A percentile compares a stretch with the other conserved stretches of the same genome.
Conservation (phyloP, 2,888 invertebrate genomes). For the Diarsia mendica region DNA sequence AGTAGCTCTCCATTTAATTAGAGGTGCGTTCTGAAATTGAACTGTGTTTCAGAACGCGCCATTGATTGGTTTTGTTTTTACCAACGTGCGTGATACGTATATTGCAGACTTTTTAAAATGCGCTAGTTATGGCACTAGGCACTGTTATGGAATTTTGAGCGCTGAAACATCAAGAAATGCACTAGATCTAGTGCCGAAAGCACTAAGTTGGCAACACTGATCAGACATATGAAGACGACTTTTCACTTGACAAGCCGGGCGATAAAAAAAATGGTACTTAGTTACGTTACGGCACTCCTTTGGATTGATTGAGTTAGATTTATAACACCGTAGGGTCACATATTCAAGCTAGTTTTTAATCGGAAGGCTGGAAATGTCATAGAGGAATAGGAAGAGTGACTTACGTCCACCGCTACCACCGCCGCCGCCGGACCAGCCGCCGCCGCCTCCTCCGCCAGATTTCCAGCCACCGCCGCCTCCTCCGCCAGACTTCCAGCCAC, state of each 20-base stretch:
- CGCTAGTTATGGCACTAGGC: too few species aligned
- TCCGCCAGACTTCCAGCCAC: slow-evolving; percentile 66
- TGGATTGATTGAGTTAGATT: not conserved
- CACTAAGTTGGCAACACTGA: too few species aligned
- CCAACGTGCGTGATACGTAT: too few species aligned
- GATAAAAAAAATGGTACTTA: not conserved
- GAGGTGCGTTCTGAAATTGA: too few species aligned
- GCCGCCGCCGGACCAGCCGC: slow-evolving; percentile 68
- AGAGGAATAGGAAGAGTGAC: slow-evolving; percentile 5
- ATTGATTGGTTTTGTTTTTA: too few species aligned
- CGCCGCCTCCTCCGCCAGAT: slow-evolving; percentile 73
- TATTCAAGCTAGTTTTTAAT: not conserved
- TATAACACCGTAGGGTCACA: not conserved
- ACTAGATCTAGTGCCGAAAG: too few species aligned
- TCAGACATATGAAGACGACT: not conserved
- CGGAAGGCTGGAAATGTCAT: not conserved
- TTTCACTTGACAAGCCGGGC: not conserved
- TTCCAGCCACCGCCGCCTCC: slow-evolving; percentile 64
- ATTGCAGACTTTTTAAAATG: too few species aligned
- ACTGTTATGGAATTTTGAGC: too few species aligned
- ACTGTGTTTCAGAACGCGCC: too few species aligned
- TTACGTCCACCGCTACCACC: slow-evolving; percentile 64
- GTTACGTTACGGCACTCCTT: not conserved
- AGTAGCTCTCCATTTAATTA: too few species aligned
- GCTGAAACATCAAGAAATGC: too few species aligned